Evolutionary conservation across 2,888 invertebrate genomes (phyloP), one percentile per base, ranked within the genome.

Genomic region (Drosophila merina): DNA sequence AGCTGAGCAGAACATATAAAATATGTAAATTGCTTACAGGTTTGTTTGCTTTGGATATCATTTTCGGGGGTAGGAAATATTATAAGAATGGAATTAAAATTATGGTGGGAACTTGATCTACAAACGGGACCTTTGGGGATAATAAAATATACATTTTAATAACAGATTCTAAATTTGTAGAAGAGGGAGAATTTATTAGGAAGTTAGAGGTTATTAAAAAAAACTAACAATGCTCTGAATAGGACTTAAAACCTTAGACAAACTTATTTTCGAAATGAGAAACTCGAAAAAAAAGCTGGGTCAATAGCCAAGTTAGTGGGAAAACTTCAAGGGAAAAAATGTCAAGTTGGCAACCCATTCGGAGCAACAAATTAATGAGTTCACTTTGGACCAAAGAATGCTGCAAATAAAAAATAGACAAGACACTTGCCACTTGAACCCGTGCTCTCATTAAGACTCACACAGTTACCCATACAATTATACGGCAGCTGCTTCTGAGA

Each of bases 391-490:
- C 31, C 63, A 42, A 74, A 69, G 73, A 83, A 79, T 83, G 86
- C 74, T 66, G 83, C 74, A 77, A 74, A 79, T 83, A 86, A 88
- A 79, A 88, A 86, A 86, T 86, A 79, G 86, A 74, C 72, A 79
- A 88, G 78, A 64, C 76, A 78, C 86, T 82, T 82, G 76, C 57
- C 84, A 75, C 78, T 83, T 88, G 84, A 88, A 77, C 84, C 76
- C 72, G 74, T 76, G 86, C 74, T 83, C 84, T 77, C 84, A 88
- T 86, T 88, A 84, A 82, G 67, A 56, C 62, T 36, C 42, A 38
- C 30, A 47, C 30, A 56, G 42, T 30, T 7, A 48, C 57, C 60
- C 55, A 70, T 20, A 58, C 38, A 73, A 54, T 66, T 40, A 47
- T 57, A 54, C 60, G 42, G 49, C 44, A 66, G 74, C 60, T 48